phyloP scores from a whole-genome alignment of 2,888 invertebrate genomes.

The Lepidochrysops patricia region DNA sequence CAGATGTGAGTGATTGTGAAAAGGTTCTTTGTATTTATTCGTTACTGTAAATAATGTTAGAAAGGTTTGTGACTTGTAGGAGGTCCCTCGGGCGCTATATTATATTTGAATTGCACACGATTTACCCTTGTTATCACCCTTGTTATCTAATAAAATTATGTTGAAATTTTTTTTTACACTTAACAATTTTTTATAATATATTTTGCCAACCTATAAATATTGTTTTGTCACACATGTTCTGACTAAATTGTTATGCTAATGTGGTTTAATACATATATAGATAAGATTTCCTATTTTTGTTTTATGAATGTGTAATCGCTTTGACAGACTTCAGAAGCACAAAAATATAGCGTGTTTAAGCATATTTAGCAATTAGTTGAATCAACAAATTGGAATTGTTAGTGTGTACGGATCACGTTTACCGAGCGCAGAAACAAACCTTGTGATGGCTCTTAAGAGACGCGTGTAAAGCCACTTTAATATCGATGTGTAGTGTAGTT shows the following conservation, averaged over 20 bases:
- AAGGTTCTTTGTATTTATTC: neutral
- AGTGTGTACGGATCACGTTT: neutral
- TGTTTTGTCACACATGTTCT: too few relatives aligned
- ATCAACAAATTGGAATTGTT: neutral
- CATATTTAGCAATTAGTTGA: neutral
- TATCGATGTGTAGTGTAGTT: neutral
- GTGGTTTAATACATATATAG: neutral
- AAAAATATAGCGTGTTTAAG: neutral
- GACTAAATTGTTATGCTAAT: neutral
- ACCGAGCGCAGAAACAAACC: neutral
- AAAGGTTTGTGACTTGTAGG: neutral
- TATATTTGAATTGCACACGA: too few relatives aligned
- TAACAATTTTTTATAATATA: neutral
- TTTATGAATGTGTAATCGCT: neutral
- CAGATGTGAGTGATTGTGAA: neutral
- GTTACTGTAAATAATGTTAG: neutral
- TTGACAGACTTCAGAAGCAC: neutral
- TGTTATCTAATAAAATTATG: too few relatives aligned
- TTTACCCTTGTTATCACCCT: too few relatives aligned
- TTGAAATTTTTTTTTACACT: too few relatives aligned
- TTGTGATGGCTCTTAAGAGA: neutral
- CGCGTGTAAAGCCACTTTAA: neutral
- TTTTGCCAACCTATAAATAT: too few relatives aligned
- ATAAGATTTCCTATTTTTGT: neutral
- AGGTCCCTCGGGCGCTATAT: neutral